Evolutionary conservation across 2,113 vertebrate species (phyloP).

Genomic region (Cromileptes altivelis): DNA sequence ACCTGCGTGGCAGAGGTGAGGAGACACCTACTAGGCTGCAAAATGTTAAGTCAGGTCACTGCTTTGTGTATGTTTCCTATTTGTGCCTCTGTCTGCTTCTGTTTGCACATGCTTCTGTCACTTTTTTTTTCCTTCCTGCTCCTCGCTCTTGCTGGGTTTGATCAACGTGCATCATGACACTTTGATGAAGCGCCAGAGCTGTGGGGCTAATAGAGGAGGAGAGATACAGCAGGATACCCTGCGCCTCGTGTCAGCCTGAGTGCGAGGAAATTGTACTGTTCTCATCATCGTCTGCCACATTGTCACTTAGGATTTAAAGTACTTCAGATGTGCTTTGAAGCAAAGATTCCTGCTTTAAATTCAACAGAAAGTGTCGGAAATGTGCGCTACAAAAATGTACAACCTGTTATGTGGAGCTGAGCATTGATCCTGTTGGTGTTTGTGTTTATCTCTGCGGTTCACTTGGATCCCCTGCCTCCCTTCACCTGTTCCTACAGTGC

Average conservation of each 20-base stretch:
- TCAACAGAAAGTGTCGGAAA: not conserved
- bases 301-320: conserved; percentile 60
- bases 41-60: conserved; percentile 60
- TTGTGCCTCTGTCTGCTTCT: conserved; percentile 44
- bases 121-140: conserved; percentile 8
- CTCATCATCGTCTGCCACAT: conserved; percentile 36
- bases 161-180: conserved; percentile 72
- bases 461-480: conserved; percentile 38
- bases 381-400: not conserved
- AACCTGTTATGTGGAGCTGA: conserved; percentile 33
- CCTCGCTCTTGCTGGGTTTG: conserved; percentile 44
- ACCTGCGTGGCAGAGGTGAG: conserved; percentile 51
- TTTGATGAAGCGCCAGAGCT: conserved; percentile 68
- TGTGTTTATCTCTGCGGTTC: conserved; percentile 61
- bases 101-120: conserved; percentile 50
- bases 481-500: conserved; percentile 65
- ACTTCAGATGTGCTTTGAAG: conserved; percentile 12
- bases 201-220: conserved; percentile 47
- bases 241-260: conserved; percentile 45
- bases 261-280: conserved; percentile 41
- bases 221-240: conserved; percentile 49
- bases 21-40: conserved; percentile 44
- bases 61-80: conserved; percentile 47
- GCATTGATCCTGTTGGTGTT: conserved; percentile 38
- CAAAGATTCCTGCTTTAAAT: conserved; percentile 3